phyloP scores from a whole-genome alignment of 2,888 invertebrate genomes.

The Eulithis prunata region DNA sequence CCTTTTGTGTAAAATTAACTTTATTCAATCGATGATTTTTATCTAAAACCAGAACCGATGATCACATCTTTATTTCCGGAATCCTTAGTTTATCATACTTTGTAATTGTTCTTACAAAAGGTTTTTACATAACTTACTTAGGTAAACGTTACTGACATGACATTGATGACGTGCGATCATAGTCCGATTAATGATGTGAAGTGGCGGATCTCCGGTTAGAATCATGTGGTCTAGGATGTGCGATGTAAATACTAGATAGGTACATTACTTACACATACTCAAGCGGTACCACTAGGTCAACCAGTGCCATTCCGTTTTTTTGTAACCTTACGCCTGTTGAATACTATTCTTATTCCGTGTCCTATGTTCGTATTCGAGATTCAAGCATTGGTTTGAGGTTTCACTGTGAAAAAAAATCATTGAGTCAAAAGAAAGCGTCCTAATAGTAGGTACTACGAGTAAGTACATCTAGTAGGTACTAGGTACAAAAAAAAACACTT shows the following conservation, averaged over 20 bases:
- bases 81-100: conserved; percentile 1
- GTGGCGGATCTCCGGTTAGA: conserved; percentile 38
- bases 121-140: conserved; percentile 18
- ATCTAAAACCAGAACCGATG: conserved; percentile 3
- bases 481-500: too few relatives aligned
- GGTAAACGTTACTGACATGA: conserved; percentile 33
- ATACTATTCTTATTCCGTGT: too few relatives aligned
- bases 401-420: too few relatives aligned
- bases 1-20: conserved; percentile 20
- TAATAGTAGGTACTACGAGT: too few relatives aligned
- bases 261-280: not conserved
- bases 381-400: too few relatives aligned
- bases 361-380: too few relatives aligned
- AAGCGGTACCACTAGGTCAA: not conserved
- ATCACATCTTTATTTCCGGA: conserved; percentile 20
- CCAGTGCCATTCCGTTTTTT: not conserved
- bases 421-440: too few relatives aligned
- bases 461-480: too few relatives aligned
- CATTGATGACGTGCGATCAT: conserved; percentile 36
- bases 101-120: conserved; percentile 2
- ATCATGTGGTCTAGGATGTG: conserved; percentile 33
- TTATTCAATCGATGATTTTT: not conserved
- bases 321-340: too few relatives aligned
- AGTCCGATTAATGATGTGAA: conserved; percentile 26
- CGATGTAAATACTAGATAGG: conserved; percentile 1